phyloP scores from a whole-genome alignment of 2,888 invertebrate genomes.

The Syrista parreyssii region DNA sequence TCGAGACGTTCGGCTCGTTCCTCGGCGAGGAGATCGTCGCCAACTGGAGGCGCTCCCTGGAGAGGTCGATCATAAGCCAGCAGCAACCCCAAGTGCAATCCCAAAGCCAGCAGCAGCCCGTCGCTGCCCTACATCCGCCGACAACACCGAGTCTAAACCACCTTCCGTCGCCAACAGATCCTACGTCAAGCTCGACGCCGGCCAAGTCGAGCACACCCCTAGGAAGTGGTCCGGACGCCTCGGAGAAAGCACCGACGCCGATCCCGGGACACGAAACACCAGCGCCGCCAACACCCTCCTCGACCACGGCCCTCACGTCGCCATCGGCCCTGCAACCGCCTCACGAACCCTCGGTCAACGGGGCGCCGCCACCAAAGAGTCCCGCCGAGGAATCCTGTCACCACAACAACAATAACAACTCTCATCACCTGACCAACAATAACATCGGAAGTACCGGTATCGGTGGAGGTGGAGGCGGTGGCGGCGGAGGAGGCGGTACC shows the following conservation, averaged over 20 bases:
- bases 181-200: conserved; percentile 62
- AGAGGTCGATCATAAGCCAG: conserved; percentile 66
- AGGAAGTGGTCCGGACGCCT: conserved; percentile 44
- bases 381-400: conserved; percentile 65
- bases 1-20: conserved; percentile 78
- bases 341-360: conserved; percentile 37
- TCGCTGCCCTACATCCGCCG: conserved; percentile 52
- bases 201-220: conserved; percentile 60
- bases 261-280: conserved; percentile 68
- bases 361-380: conserved; percentile 68
- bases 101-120: conserved; percentile 47
- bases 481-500: conserved; percentile 63
- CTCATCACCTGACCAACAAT: conserved; percentile 67
- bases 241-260: conserved; percentile 66
- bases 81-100: conserved; percentile 58
- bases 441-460: conserved; percentile 67
- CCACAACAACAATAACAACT: conserved; percentile 66
- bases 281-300: conserved; percentile 65
- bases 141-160: conserved; percentile 67
- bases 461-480: conserved; percentile 61
- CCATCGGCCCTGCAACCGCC: conserved; percentile 48
- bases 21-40: conserved; percentile 87
- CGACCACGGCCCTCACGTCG: conserved; percentile 60
- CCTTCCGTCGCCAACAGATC: conserved; percentile 69
- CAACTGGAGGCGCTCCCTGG: conserved; percentile 80